These are phyloP conservation scores for Chlorospingus flavigularis DNA, from an alignment of 2,797 vertebrate genomes.

Conservation along the genomic window DNA sequence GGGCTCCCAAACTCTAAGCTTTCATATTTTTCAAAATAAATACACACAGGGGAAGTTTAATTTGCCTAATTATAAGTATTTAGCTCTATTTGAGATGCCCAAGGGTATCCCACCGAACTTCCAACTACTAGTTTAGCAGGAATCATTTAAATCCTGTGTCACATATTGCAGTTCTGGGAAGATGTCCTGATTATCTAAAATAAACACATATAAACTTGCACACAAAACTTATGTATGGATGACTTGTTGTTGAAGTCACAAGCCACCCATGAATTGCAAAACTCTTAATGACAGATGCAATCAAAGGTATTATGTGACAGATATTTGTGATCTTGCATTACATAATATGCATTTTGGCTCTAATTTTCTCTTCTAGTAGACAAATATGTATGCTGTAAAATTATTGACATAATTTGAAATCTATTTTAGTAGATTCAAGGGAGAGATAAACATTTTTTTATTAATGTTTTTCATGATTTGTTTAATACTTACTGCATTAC, in stretches of 20 bases:
- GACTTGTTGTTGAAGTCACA: neutral
- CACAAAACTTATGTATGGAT: neutral
- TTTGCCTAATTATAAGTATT: neutral
- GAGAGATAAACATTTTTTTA: neutral
- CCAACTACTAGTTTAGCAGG: neutral
- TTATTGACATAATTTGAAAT: neutral
- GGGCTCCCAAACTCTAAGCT: neutral
- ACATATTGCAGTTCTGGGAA: neutral
- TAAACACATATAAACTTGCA: neutral
- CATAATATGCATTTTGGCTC: neutral
- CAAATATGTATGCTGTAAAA: neutral
- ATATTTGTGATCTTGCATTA: neutral
- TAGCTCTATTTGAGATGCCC: neutral
- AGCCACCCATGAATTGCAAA: neutral
- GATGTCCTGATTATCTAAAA: neutral
- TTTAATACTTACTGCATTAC: neutral
- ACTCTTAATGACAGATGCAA: neutral
- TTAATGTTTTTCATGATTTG: neutral
- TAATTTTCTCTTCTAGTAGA: neutral
- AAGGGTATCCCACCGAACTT: neutral
- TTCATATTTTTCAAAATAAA: neutral
- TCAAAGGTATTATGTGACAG: neutral
- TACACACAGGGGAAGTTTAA: neutral
- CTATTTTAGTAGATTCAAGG: neutral
- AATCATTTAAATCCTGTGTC: neutral